Evolutionary conservation across 2,113 vertebrate genomes (phyloP).

Genomic region (Cromileptes altivelis): DNA sequence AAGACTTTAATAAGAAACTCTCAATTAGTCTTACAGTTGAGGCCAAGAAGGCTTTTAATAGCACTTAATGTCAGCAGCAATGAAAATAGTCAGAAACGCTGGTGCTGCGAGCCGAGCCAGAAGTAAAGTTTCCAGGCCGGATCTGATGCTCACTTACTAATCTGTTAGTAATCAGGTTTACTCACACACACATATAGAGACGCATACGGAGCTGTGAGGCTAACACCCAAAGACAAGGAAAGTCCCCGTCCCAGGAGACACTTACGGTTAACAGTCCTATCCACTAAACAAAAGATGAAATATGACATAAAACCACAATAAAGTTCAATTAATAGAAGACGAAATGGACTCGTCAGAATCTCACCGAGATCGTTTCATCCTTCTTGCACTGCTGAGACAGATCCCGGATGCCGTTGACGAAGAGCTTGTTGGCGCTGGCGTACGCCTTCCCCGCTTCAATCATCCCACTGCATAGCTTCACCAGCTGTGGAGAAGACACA

Average conservation of each 20-base stretch:
- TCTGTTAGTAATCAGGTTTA: conserved; percentile 69
- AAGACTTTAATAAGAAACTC: conserved; percentile 77
- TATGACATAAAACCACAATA: conserved; percentile 9
- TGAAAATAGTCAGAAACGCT: conserved; percentile 52
- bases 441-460: conserved; percentile 95
- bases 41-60: conserved; percentile 76
- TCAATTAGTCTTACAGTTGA: conserved; percentile 67
- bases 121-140: conserved; percentile 57
- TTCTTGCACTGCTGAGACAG: conserved; percentile 96
- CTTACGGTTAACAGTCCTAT: not conserved
- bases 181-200: conserved; percentile 22
- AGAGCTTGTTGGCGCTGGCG: conserved; percentile 94
- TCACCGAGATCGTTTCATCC: conserved; percentile 95
- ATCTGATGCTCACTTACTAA: conserved; percentile 58
- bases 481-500: conserved; percentile 85
- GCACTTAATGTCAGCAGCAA: conserved; percentile 66
- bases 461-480: conserved; percentile 97
- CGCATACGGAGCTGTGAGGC: not conserved
- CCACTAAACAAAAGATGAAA: not conserved
- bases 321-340: not conserved
- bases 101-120: conserved; percentile 21
- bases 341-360: conserved; percentile 50
- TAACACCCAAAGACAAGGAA: conserved; percentile 34
- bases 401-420: conserved; percentile 94
- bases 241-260: not conserved